Evolutionary conservation across 1,140 invertebrate species (phyloP).

Genomic region (Cephus cinctus): DNA sequence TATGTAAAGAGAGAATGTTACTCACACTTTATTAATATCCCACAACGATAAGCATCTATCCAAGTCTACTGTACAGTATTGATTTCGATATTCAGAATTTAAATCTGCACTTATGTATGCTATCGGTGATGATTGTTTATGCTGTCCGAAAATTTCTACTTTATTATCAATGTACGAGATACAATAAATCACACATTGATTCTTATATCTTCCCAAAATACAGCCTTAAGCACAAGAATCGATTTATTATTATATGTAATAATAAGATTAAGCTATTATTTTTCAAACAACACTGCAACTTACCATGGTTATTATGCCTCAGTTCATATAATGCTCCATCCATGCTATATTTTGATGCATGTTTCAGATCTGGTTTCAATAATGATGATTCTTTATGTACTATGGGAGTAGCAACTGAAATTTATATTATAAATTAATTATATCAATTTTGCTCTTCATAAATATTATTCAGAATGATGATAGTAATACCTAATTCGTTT

Average conservation of each 20-base stretch:
- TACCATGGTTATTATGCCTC: conserved; percentile 25
- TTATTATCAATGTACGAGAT: conserved; percentile 14
- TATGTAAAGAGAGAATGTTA: conserved; percentile 11
- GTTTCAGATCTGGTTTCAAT: conserved; percentile 37
- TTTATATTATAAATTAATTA: conserved; percentile 4
- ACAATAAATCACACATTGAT: conserved; percentile 25
- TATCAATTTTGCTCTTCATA: no score
- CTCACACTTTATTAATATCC: conserved; percentile 39
- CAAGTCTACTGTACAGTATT: conserved; percentile 36
- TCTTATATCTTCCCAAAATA: conserved; percentile 36
- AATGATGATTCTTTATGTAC: conserved; percentile 22
- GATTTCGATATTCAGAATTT: conserved; percentile 24
- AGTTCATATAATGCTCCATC: conserved; percentile 35
- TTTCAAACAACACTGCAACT: no score
- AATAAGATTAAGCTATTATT: no score
- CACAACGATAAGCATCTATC: conserved; percentile 34
- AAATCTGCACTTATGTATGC: conserved; percentile 34
- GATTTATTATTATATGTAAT: no score
- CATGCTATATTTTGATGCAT: conserved; percentile 33
- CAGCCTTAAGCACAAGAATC: conserved; percentile 23
- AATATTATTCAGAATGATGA: no score
- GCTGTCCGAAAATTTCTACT: conserved; percentile 19
- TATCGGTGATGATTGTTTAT: conserved; percentile 15
- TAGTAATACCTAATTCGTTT: conserved; percentile 35
- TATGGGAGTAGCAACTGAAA: conserved; percentile 34